Base-by-base conservation (phyloP, 2,113 vertebrate species). In the Psittacula cyanocephala region DNA sequence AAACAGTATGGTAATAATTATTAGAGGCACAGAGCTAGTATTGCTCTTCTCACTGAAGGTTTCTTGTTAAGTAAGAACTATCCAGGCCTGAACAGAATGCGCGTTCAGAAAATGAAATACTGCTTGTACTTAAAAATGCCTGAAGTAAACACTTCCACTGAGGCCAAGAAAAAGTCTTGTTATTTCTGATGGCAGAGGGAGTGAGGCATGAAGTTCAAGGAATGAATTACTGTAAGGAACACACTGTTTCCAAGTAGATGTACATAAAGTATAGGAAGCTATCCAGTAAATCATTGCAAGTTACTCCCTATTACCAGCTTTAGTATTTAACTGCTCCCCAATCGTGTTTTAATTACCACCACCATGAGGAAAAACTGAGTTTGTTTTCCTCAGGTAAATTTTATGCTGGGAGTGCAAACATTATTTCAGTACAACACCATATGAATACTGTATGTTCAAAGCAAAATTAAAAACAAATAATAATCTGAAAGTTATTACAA, bases 121-220 rank as follows among this genome's bases (percentile, higher is more conserved):
- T 76, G 67, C 71, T 77, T 78, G 46, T 74, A 27, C 46, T 89
- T 7, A 44, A 15, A 95, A 95, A 89, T 37, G 77, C 14, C 67
- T 46, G 44, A 86, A 91, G 84, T 86, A 92, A 96, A 96, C 89
- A 88, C 23, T 84, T 50, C 16, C 74, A 68, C 74, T 39, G 59
- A 86, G 29, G 71, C 85, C 87, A 89, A 74, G 46, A 37, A 87
- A 92, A 92, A 44, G 49, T 53, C 67, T 88, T 4, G 1, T 33
- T 94, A 85, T 82, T 96, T 75, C 63, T 95, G 60, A 88, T 93
- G 79, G 94, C 89, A 93, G 37, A 69, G 16, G 7, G 12, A 78
- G 46, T 4, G 49, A 81, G 53, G 44, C 47, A 69, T 29, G 16
- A 77, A 80, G 53, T 50, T 63, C 84, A 89, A 88, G 46, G 67